These are phyloP conservation scores for Reinhardtius hippoglossoides DNA, from an alignment of 2,113 vertebrate genomes.

Conservation along the genomic window DNA sequence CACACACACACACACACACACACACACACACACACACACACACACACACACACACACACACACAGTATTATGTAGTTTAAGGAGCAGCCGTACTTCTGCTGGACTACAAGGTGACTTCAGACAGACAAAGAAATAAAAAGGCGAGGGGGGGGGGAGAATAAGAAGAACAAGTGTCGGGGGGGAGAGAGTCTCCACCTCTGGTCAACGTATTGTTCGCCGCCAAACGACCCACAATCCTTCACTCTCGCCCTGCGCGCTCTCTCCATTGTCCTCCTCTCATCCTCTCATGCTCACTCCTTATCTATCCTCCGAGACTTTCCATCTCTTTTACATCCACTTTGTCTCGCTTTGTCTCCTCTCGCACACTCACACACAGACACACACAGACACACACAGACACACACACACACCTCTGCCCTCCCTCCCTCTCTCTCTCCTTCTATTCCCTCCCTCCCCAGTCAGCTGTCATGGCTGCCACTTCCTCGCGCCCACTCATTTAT, in stretches of 20 bases:
- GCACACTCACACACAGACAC: constrained; percentile 8
- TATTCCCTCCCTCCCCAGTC: constrained; percentile 72
- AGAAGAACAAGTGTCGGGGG: constrained; percentile 50
- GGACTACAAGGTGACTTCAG: constrained; percentile 71
- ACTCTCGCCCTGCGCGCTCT: constrained; percentile 24
- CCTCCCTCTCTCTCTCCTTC: constrained; percentile 18
- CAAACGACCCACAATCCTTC: constrained; percentile 50
- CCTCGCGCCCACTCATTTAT: constrained; percentile 86
- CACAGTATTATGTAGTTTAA: constrained; percentile 56
- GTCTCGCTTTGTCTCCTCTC: constrained; percentile 52
- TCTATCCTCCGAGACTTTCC: constrained; percentile 66
- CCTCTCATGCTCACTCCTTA: constrained; percentile 60
- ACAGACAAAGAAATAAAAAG: constrained; percentile 1
- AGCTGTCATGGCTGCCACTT: constrained; percentile 82
- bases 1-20: constrained; percentile 11
- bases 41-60: constrained; percentile 9
- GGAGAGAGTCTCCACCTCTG: constrained; percentile 49
- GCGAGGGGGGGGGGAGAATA: constrained; percentile 28
- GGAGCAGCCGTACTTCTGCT: constrained; percentile 64
- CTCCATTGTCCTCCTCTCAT: constrained; percentile 56
- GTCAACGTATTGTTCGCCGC: constrained; percentile 43
- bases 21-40: constrained; percentile 9
- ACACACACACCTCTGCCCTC: not conserved
- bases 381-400: constrained; percentile 7
- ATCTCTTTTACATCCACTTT: constrained; percentile 67